phyloP scores from a whole-genome alignment of 2,797 vertebrate species.

The Cheracebus regulus region DNA sequence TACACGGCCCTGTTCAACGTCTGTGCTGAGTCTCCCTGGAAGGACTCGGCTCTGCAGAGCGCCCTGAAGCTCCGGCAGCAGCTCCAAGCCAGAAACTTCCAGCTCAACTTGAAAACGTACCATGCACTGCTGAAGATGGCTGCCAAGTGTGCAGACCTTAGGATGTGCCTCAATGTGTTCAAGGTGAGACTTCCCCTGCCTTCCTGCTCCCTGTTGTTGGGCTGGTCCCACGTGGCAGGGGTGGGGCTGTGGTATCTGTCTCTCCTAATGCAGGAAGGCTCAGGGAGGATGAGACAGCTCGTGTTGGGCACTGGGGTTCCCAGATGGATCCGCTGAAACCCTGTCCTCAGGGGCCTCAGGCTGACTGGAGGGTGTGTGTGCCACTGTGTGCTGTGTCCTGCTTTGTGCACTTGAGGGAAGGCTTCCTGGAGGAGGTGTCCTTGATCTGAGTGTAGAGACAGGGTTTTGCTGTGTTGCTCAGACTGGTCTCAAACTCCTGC shows the following conservation, averaged over 20 bases:
- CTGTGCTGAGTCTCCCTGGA: constrained; percentile 92
- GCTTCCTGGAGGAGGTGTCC: background rate
- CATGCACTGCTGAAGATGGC: constrained; percentile 93
- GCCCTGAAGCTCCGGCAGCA: constrained; percentile 91
- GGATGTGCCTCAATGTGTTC: constrained; percentile 89
- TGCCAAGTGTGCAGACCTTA: constrained; percentile 90
- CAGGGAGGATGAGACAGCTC: background rate
- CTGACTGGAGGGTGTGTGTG: background rate
- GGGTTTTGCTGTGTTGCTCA: background rate
- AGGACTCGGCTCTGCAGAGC: constrained; percentile 89
- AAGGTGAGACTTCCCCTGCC: constrained; percentile 83
- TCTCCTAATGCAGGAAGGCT: background rate
- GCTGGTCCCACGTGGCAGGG: accelerated
- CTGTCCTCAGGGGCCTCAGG: background rate
- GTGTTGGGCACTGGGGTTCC: background rate
- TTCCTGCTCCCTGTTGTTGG: background rate
- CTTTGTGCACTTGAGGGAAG: accelerated
- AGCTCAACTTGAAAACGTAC: constrained; percentile 91
- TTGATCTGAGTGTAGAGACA: background rate
- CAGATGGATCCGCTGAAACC: background rate
- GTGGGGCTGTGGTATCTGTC: background rate
- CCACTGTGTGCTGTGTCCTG: background rate
- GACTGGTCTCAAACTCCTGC: background rate
- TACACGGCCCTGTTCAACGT: constrained; percentile 97
- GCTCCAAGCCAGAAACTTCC: constrained; percentile 87